phyloP scores from a whole-genome alignment of 2,113 vertebrate genomes.

The Heliornis fulica region DNA sequence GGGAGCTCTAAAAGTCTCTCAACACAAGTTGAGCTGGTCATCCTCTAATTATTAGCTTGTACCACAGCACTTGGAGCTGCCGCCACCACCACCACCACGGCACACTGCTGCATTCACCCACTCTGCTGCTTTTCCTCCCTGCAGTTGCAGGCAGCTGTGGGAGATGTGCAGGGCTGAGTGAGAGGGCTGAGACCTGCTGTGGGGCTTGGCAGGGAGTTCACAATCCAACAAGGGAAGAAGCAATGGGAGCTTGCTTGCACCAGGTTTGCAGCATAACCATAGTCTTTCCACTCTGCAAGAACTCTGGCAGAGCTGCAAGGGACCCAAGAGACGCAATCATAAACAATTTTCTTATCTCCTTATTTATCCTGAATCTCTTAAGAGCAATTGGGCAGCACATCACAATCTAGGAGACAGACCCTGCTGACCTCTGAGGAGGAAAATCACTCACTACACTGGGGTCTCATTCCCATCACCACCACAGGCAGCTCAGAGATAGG shows the following conservation, averaged over 20 bases:
- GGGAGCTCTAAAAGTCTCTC: background rate
- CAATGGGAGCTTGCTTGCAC: background rate
- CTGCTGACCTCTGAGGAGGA: background rate
- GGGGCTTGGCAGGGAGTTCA: background rate
- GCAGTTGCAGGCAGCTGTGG: background rate
- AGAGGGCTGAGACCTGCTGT: slow-evolving; percentile 38
- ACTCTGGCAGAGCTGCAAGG: background rate
- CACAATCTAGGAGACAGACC: background rate
- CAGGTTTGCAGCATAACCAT: background rate
- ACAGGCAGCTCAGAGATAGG: background rate
- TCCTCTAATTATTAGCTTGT: background rate
- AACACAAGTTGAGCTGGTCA: background rate
- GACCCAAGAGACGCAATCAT: fast-evolving
- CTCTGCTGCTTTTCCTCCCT: background rate
- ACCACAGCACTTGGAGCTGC: background rate
- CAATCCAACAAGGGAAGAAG: background rate
- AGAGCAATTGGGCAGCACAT: background rate
- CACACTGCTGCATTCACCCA: fast-evolving
- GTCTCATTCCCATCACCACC: background rate
- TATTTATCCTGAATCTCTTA: background rate
- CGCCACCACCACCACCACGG: background rate
- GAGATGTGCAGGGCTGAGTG: background rate
- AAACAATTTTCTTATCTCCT: background rate
- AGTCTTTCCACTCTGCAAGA: background rate
- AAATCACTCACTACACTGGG: background rate